Evolutionary conservation across 2,797 vertebrate genomes (phyloP).

Genomic region (Malurus leucopterus): DNA sequence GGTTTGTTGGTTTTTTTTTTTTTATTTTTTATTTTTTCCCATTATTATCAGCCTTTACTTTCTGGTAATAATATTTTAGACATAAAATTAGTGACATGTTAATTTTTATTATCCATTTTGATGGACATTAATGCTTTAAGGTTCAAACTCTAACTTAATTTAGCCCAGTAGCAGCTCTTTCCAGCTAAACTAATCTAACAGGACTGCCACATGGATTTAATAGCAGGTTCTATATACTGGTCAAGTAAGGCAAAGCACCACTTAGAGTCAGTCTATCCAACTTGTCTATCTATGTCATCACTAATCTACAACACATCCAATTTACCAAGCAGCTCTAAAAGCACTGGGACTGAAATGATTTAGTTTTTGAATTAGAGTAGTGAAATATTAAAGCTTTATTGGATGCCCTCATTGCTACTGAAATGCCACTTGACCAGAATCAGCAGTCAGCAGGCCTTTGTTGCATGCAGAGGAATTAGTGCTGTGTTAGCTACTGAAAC

Average conservation of each 20-base stretch:
- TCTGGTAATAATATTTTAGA: background rate
- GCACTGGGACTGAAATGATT: background rate
- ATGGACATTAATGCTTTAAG: background rate
- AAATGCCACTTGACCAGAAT: background rate
- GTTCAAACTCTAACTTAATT: background rate
- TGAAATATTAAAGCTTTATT: background rate
- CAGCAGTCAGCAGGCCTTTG: background rate
- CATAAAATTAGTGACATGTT: background rate
- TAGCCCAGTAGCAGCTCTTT: background rate
- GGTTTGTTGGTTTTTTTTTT: background rate
- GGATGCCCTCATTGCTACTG: background rate
- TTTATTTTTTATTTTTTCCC: background rate
- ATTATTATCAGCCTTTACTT: background rate
- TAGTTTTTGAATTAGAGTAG: background rate
- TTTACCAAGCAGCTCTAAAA: background rate
- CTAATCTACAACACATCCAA: background rate
- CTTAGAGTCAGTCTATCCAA: background rate
- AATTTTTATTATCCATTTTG: background rate
- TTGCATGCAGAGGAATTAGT: background rate
- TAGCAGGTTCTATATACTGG: background rate
- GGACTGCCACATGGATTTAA: background rate
- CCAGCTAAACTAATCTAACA: background rate
- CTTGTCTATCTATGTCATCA: background rate
- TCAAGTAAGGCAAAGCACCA: background rate
- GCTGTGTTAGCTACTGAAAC: background rate